Evolutionary conservation across 2,113 vertebrate species (phyloP).

Genomic region (Calidris pugnax): DNA sequence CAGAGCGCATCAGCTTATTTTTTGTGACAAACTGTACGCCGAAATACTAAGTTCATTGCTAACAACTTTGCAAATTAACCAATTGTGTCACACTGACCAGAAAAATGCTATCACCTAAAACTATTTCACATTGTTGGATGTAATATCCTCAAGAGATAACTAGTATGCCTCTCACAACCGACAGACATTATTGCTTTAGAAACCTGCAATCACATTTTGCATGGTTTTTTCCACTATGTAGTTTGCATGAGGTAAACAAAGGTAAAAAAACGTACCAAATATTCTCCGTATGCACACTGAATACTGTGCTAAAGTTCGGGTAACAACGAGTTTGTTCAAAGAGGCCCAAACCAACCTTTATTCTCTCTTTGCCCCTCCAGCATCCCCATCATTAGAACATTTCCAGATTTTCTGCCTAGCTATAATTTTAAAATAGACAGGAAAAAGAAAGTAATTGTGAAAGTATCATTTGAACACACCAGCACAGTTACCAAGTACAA

Average conservation of each 20-base stretch:
- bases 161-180: neutral
- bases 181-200: neutral
- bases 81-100: neutral
- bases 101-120: neutral
- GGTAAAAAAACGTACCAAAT: neutral
- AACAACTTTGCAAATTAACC: neutral
- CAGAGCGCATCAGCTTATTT: neutral
- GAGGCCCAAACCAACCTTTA: neutral
- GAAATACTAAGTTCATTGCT: neutral
- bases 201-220: neutral
- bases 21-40: neutral
- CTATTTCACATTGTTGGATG: neutral
- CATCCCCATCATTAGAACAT: rapidly evolving
- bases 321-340: neutral
- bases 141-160: neutral
- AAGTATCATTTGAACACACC: neutral
- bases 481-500: neutral
- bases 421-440: neutral
- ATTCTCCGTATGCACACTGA: neutral
- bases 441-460: neutral
- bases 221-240: neutral
- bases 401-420: neutral
- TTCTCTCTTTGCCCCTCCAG: neutral
- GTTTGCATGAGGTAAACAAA: neutral
- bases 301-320: neutral